Conservation (phyloP, 2,797 vertebrate genomes). For the Lutjanus campechanus region DNA sequence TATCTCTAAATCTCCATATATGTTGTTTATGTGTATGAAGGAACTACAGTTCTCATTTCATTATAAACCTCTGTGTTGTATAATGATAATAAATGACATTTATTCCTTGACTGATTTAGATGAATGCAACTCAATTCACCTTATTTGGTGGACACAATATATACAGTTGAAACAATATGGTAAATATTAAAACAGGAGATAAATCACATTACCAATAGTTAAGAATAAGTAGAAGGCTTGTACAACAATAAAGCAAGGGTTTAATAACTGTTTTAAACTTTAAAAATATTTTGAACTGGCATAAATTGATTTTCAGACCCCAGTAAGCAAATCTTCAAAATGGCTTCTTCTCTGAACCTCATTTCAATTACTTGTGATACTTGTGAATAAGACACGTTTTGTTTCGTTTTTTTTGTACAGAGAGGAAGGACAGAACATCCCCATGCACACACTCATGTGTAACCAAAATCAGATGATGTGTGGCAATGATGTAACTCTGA, state of each 20-base stretch:
- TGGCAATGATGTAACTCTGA: slow-evolving; percentile 57
- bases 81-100: too few relatives aligned
- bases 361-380: not conserved
- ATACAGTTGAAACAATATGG: not conserved
- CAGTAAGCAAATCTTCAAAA: not conserved
- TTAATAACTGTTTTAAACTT: not conserved
- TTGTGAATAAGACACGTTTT: slow-evolving; percentile 32
- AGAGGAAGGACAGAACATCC: not conserved
- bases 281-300: not conserved
- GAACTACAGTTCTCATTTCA: too few relatives aligned
- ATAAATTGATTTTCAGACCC: too few relatives aligned
- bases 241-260: not conserved
- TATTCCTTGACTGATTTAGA: not conserved
- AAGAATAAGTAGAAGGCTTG: not conserved
- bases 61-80: too few relatives aligned
- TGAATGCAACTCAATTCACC: not conserved
- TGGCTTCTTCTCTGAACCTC: slow-evolving; percentile 4
- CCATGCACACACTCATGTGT: slow-evolving; percentile 34
- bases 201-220: not conserved
- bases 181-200: not conserved
- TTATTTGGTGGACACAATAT: not conserved
- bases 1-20: too few relatives aligned
- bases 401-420: not conserved
- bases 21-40: too few relatives aligned
- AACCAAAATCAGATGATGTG: slow-evolving; percentile 62